phyloP scores from a whole-genome alignment of 2,797 vertebrate species.

The Echiichthys vipera region DNA sequence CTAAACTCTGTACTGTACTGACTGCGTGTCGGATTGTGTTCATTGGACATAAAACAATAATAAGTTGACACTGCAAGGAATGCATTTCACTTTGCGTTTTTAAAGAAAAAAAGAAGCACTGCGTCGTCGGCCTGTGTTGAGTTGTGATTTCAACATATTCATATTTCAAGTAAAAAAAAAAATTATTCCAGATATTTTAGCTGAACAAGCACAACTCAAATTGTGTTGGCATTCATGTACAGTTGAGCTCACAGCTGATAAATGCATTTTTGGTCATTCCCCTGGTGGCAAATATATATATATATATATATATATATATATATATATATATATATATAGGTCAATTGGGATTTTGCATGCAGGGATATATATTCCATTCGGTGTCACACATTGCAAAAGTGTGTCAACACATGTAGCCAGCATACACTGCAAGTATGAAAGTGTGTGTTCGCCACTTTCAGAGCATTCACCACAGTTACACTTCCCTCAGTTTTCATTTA shows the following conservation, averaged over 20 bases:
- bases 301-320: slow-evolving; percentile 41
- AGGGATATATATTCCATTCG: slow-evolving; percentile 4
- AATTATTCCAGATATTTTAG: neutral
- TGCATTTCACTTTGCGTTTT: no score
- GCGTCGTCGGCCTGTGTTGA: no score
- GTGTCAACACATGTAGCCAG: slow-evolving; percentile 22
- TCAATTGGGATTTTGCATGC: slow-evolving; percentile 24
- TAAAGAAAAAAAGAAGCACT: no score
- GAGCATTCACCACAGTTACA: neutral
- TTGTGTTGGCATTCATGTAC: neutral
- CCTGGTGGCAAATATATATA: slow-evolving; percentile 2
- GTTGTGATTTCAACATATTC: neutral
- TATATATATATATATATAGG: slow-evolving; percentile 39
- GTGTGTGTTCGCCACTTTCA: neutral
- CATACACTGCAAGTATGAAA: slow-evolving; percentile 4
- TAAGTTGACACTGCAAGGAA: no score
- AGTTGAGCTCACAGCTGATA: neutral
- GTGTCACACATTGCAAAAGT: slow-evolving; percentile 32
- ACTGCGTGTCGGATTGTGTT: no score
- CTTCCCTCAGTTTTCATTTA: neutral
- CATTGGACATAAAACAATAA: neutral
- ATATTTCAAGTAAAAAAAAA: neutral
- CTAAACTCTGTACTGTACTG: neutral
- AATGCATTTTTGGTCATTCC: slow-evolving; percentile 5
- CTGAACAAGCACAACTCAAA: neutral